Evolutionary conservation across 2,888 invertebrate genomes (phyloP), one percentile per base, ranked within the genome.

Genomic region (Melinaea marsaeus): DNA sequence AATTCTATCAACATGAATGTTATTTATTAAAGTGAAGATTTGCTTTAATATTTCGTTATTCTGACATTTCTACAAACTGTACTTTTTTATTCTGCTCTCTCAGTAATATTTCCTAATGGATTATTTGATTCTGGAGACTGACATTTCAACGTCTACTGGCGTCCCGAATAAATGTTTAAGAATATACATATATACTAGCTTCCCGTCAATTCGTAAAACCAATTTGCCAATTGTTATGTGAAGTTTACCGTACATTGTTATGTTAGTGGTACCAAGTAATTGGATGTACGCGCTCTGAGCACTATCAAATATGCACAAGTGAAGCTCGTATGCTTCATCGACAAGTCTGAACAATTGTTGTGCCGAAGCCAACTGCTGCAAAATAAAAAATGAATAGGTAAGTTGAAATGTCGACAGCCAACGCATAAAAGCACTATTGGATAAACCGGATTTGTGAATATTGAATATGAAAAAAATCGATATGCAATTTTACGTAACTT

Each of bases 341-440:
- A 66, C 66, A 69, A 65, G 69, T 71, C 71, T 70, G 72, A 69
- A 74, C 74, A 75, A 74, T 74, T 70, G 74, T 71, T 70, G 69
- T 74, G 63, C 70, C 66, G 71, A 69, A 72, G 69, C 71, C 72
- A 71, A 70, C 69, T 70, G 68, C 66, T 57, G 64, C 60, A 58
- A 69, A 69, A 71, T 68, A 70, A 74, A 73, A 74, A 74, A 75
- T 72, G 68, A 70, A 72, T 63, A 67, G 67, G 60, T 61, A 63
- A 68, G 67, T 68, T 66, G 67, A 67, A 68, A 66, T 69, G 66
- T 70, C 66, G 66, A 68, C 66, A 65, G 61, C 55, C 65, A 63
- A 63, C 56, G 62, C 65, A 68, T 62, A 62, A 64, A 67, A 65
- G 62, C 57, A 54, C 32, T 58, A 55, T n/a, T 48, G 60, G 57